A percentile compares a stretch with the other conserved stretches of the same genome.
phyloP scores from a whole-genome alignment of 2,888 invertebrate genomes.

The Tinea pellionella region DNA sequence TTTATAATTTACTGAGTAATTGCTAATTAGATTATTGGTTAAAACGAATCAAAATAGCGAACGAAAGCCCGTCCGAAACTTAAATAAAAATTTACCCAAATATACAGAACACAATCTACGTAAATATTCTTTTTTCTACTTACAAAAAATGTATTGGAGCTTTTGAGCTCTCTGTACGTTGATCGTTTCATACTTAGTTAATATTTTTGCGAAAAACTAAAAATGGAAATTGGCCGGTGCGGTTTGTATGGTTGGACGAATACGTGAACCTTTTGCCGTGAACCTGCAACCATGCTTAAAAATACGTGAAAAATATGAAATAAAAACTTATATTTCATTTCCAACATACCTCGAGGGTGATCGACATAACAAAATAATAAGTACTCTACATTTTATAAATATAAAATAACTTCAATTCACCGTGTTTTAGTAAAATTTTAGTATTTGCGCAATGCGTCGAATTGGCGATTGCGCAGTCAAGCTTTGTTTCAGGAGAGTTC shows the following conservation, averaged over 20 bases:
- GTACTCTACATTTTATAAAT: background rate
- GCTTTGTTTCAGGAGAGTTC: background rate
- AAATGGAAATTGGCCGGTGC: background rate
- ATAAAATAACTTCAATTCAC: background rate
- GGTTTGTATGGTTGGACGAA: background rate
- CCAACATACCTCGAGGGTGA: background rate
- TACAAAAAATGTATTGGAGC: background rate
- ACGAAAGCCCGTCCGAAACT: too few species aligned
- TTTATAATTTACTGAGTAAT: too few species aligned
- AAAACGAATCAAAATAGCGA: too few species aligned
- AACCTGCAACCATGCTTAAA: constrained; percentile 6
- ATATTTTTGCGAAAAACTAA: background rate
- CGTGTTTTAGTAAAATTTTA: background rate
- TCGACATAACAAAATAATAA: background rate
- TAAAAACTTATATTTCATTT: background rate
- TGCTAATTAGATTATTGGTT: too few species aligned
- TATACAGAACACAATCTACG: too few species aligned
- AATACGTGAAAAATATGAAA: background rate
- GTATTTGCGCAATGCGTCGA: background rate
- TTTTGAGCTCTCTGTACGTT: background rate
- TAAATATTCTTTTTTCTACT: background rate
- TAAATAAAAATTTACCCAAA: too few species aligned
- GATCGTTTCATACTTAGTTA: background rate
- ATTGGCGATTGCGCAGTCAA: background rate
- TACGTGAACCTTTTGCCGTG: background rate